Conservation (phyloP, 2,888 invertebrate genomes). For the Mermis nigrescens region DNA sequence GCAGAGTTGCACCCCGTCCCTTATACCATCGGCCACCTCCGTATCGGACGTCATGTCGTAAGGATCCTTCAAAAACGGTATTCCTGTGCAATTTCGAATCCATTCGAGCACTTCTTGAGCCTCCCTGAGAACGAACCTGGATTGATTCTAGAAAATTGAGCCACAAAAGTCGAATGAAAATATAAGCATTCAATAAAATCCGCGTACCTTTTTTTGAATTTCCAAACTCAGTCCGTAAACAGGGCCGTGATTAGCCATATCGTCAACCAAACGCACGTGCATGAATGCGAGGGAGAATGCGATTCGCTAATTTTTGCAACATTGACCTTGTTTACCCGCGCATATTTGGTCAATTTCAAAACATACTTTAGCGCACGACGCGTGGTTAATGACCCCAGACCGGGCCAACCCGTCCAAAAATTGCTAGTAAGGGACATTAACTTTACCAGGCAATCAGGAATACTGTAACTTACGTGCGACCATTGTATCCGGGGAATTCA, state of each 20-base stretch:
- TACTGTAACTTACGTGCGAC: no score
- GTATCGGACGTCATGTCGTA: conserved; percentile 12
- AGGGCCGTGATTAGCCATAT: conserved; percentile 34
- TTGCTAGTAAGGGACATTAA: no score
- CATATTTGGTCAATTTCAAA: no score
- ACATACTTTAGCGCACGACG: no score
- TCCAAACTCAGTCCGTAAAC: conserved; percentile 31
- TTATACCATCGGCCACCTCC: conserved; percentile 36
- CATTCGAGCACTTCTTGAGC: conserved; percentile 36
- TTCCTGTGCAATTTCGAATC: conserved; percentile 32
- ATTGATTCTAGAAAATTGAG: conserved; percentile 33
- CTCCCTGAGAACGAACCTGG: conserved; percentile 37
- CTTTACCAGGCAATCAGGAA: no score
- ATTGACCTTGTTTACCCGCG: no score
- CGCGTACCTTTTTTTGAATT: conserved; percentile 28
- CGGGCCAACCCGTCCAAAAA: no score
- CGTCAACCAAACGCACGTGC: no score
- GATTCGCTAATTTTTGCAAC: no score
- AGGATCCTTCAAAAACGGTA: not conserved
- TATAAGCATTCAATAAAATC: not conserved
- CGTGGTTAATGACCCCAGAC: no score
- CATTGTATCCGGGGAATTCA: no score
- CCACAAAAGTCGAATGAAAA: not conserved
- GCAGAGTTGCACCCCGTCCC: conserved; percentile 38
- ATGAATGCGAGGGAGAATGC: no score